Conservation (phyloP, 2,113 vertebrate genomes). For the Gnathonemus echidnorhynchus region DNA sequence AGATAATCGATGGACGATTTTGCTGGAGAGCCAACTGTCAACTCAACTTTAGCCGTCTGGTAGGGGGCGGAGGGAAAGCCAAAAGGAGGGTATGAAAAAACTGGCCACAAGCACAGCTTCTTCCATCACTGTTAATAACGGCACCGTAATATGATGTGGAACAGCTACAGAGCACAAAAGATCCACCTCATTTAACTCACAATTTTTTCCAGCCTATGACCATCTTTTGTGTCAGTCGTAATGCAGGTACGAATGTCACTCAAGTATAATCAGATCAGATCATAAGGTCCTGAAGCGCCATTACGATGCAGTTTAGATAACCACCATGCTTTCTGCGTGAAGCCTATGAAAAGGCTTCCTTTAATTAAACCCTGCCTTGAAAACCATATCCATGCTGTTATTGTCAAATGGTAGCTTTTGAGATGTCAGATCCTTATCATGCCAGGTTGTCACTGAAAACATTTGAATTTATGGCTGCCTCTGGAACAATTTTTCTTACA, state of each 20-base stretch:
- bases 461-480: neutral
- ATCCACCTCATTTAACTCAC: neutral
- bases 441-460: neutral
- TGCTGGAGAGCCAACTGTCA: neutral
- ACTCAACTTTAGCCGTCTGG: neutral
- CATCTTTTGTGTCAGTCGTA: neutral
- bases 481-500: neutral
- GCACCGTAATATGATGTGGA: neutral
- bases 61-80: neutral
- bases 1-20: neutral
- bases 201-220: neutral
- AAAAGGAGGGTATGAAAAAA: neutral
- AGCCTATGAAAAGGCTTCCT: neutral
- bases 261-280: neutral
- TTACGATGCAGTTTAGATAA: neutral
- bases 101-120: neutral
- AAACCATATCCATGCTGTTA: neutral
- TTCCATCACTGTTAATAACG: neutral
- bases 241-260: neutral
- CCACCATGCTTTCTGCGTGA: neutral
- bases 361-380: neutral
- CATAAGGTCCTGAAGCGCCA: neutral
- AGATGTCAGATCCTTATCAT: neutral
- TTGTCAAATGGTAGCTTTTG: neutral
- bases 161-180: neutral